Evolutionary conservation across 2,888 invertebrate species (phyloP).

Genomic region (Drosophila picticornis): DNA sequence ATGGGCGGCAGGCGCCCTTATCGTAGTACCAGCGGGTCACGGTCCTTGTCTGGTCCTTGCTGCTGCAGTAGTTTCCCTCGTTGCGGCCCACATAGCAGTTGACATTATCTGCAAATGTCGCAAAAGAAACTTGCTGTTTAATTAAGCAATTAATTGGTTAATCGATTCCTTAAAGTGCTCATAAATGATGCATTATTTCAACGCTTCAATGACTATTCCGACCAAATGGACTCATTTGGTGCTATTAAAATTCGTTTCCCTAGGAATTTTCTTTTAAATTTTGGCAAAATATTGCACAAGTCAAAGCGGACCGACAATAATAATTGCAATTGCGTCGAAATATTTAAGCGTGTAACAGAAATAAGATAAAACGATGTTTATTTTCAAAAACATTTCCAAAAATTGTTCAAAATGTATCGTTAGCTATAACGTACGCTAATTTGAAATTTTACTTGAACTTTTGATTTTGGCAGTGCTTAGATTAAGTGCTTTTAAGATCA

Average conservation of each 20-base stretch:
- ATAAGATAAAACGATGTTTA: conserved; percentile 7
- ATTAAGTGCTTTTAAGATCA: not conserved
- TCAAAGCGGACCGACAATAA: conserved; percentile 9
- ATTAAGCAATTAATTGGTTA: conserved; percentile 38
- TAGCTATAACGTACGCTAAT: not conserved
- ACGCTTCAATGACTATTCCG: conserved; percentile 7
- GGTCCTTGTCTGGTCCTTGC: conserved; percentile 73
- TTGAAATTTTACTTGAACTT: not conserved
- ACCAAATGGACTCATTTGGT: conserved; percentile 20
- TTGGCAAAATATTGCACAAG: conserved; percentile 15
- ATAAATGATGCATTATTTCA: conserved; percentile 23
- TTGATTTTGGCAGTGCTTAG: not conserved
- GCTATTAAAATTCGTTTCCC: conserved; percentile 37
- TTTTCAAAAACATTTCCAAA: not conserved
- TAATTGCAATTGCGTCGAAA: conserved; percentile 17
- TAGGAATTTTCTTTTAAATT: conserved; percentile 35
- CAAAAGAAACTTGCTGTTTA: conserved; percentile 13
- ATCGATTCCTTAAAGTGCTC: conserved; percentile 33
- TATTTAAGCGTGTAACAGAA: not conserved
- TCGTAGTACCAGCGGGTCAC: conserved; percentile 90
- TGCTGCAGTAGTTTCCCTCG: conserved; percentile 79
- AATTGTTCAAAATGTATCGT: not conserved
- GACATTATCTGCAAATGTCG: conserved; percentile 73
- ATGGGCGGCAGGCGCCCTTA: conserved; percentile 87
- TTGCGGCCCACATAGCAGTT: conserved; percentile 81